Conservation (phyloP, 2,888 invertebrate species). For the Rhagonycha lutea region DNA sequence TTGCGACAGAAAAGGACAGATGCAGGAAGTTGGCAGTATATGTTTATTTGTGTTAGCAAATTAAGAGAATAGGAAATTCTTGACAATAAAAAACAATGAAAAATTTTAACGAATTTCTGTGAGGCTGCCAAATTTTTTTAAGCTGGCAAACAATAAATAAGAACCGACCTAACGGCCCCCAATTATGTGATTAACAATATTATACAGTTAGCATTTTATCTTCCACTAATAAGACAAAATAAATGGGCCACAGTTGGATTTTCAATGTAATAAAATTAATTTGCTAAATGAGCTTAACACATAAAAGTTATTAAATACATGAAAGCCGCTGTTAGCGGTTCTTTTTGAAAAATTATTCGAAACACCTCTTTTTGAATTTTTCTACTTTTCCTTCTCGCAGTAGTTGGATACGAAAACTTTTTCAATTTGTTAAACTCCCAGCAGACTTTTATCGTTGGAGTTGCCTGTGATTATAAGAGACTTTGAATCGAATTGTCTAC, state of each 20-base stretch:
- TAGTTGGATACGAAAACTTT: neutral
- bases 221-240: neutral
- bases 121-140: neutral
- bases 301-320: too few species aligned
- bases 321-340: too few species aligned
- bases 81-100: neutral
- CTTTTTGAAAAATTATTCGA: too few species aligned
- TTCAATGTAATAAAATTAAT: neutral
- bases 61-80: neutral
- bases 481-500: neutral
- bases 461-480: neutral
- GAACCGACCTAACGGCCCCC: neutral
- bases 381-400: neutral
- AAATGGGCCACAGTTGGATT: too few species aligned
- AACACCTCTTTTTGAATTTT: neutral
- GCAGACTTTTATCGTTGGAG: neutral
- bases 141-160: neutral
- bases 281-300: neutral
- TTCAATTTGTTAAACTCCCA: neutral
- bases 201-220: neutral
- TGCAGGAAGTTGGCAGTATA: neutral
- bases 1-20: neutral
- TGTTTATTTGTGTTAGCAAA: neutral
- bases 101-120: neutral
- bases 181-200: neutral